Evolutionary conservation across 2,797 vertebrate genomes (phyloP), one percentile per base, ranked within the genome.

Genomic region (Sorex maritimensis): DNA sequence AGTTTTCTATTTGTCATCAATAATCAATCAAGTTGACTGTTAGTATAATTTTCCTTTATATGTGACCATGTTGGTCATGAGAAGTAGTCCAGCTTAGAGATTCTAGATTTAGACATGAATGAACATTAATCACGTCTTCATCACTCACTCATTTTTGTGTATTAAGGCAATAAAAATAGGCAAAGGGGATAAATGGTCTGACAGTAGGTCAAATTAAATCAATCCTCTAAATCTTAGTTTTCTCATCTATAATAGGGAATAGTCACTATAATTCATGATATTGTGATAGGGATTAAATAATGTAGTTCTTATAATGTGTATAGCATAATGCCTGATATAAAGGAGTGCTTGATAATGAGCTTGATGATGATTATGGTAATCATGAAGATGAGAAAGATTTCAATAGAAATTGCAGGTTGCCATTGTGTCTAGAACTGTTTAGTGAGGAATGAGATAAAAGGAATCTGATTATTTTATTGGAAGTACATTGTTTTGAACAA

Each of bases 341-440:
- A 52, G 71, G 90, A 52, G 10, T 81, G 4, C 69, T 91, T 86
- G 28, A 49, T 41, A 67, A 80, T 88, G 68, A 79, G 65, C 19
- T 74, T 85, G 44, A 19, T 17, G 30, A 74, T 10, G 12, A 34
- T 63, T 44, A 63, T 2, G 26, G 55, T 38, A 52, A 88, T 55
- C 30, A 55, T 15, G 49, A 82, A 24, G 44, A 82, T 28, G 63
- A 71, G 5, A 17, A 28, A 84, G 30, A 49, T 81, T 69, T 81
- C n/a, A 58, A 7, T 85, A 34, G 13, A 80, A 80, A 38, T 49
- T 34, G 72, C n/a, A 44, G 21, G 52, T 52, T 88, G 30, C 14
- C 15, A 26, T 91, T 80, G 6, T 67, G 1, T 81, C 30, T 7
- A 77, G 68, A 91, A 89, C 10, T 46, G 80, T 38, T 63, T 86